Conservation (phyloP, 2,888 invertebrate species). For the Oscheius myriophilus region DNA sequence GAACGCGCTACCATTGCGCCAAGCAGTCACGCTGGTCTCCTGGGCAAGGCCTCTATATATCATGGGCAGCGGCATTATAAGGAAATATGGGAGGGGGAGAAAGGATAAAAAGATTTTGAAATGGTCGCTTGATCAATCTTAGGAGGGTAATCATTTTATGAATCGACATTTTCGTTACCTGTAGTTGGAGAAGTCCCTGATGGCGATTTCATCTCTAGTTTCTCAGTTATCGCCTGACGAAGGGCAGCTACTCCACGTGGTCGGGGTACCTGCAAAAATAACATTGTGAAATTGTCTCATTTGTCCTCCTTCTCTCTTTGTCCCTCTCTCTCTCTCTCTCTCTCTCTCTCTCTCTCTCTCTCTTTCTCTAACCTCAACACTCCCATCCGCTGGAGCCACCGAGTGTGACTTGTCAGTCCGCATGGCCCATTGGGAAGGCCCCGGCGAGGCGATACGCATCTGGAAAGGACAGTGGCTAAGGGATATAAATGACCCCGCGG, state of each 20-base stretch:
- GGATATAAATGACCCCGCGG: too few species aligned
- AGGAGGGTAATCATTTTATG: too few species aligned
- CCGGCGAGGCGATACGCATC: conserved; percentile 22
- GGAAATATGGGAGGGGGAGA: too few species aligned
- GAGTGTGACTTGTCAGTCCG: conserved; percentile 20
- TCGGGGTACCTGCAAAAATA: conserved; percentile 19
- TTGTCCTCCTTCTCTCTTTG: not conserved
- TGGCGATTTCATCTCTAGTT: conserved; percentile 49
- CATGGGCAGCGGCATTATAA: too few species aligned
- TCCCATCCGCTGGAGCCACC: conserved; percentile 32
- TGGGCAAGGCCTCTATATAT: too few species aligned
- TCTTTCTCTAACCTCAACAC: conserved; percentile 30
- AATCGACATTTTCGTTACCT: not conserved
- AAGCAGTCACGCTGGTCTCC: conserved; percentile 34
- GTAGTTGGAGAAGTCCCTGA: conserved; percentile 14
- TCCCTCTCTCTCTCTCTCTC: too few species aligned
- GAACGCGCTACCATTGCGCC: conserved; percentile 63
- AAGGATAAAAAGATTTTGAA: too few species aligned
- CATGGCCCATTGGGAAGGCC: conserved; percentile 29
- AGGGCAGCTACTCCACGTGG: conserved; percentile 42
- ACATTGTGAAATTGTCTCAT: conserved; percentile 3
- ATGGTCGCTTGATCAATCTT: too few species aligned
- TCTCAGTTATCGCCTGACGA: conserved; percentile 42
- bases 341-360: not conserved
- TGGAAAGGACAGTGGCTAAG: conserved; percentile 7